Base-by-base conservation (phyloP, 1,140 invertebrate genomes). In the Drosophila chauvacae region DNA sequence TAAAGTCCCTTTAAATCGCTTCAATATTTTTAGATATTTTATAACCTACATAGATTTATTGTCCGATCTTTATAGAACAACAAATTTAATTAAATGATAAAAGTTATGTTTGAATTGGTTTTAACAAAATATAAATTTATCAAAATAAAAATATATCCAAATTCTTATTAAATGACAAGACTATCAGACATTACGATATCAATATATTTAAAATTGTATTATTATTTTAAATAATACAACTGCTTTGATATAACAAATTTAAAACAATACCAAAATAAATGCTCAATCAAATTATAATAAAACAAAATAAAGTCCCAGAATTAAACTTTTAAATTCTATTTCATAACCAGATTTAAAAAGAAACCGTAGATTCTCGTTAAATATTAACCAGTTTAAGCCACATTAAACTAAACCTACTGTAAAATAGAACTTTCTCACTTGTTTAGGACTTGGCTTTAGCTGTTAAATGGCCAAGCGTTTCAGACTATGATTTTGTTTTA, bases 351-450 rank as follows among this genome's bases (percentile, higher is more conserved):
- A 33, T 35, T 13, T 3, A 16, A 23, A 35, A 7, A 30, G 7
- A 53, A 7, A 33, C 9, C 4, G 0, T 10, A 23, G 4, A 16
- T 37, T 23, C 30, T 14, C 13, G 7, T 23, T 39, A 0, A 55
- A 44, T 20, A 28, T 18, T 10, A 56, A 39, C 60, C 33, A 18
- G 23, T 28, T 44, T 10, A 18, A 35, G 13, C 11, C 18, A 26
- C 10, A 23, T 23, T 10, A 64, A 58, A 14, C 14, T 23, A n/a
- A 59, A n/a, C 20, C 30, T 20, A n/a, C 16, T 13, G 7, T 59
- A 30, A 53, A 44, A 16, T 55, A 66, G 47, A 53, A 66, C 37
- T 70, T 69, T 69, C 55, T 35, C 39, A 58, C 45, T 33, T 20
- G n/a, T 39, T 60, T 63, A 13, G 35, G 11, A 14, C 26, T 11